Evolutionary conservation across 2,113 vertebrate genomes (phyloP), one percentile per base, ranked within the genome.

Genomic region (Noctilio leporinus): DNA sequence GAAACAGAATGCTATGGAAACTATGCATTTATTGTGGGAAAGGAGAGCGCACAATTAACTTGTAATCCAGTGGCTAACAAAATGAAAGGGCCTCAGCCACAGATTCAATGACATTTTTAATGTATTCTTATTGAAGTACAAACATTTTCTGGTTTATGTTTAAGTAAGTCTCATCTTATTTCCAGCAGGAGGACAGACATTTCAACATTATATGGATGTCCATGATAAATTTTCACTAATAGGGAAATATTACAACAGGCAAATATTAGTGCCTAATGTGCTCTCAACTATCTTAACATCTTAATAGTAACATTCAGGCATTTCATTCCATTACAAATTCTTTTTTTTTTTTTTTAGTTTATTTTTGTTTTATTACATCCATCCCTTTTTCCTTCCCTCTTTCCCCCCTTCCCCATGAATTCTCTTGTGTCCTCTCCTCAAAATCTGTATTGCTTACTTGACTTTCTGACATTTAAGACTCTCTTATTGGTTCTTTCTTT

Each of bases 31-130:
- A 45, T 43, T 77, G 4, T 53, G 43, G 67, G 11, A 64, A 84
- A 22, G 88, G 86, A 89, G 10, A 55, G 90, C 24, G 91, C 45
- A 87, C 73, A 76, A 83, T 91, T 86, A 77, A 80, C 43, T 57
- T 86, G 20, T 14, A 65, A 43, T 86, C 55, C 17, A 91, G n/a
- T 3, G 4, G 6, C 10, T 92, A 76, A n/a, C 67, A 75, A 93
- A 75, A 89, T 59, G 3, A 78, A 95, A 75, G 24, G 7, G 0
- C 3, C 22, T 57, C 30, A 53, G 77, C 4, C 51, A 4, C 43
- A 89, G 38, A 91, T 80, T 90, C 28, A 85, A 84, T 72, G 83
- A 86, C 28, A 51, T 91, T 72, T 81, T 89, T 91, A 89, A 62
- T 78, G 80, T 62, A 93, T 26, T 14, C 10, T 45, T 76, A 77